Evolutionary conservation across 2,888 invertebrate genomes (phyloP), one percentile per base, ranked within the genome.

Genomic region (Mesorhabditis belari): DNA sequence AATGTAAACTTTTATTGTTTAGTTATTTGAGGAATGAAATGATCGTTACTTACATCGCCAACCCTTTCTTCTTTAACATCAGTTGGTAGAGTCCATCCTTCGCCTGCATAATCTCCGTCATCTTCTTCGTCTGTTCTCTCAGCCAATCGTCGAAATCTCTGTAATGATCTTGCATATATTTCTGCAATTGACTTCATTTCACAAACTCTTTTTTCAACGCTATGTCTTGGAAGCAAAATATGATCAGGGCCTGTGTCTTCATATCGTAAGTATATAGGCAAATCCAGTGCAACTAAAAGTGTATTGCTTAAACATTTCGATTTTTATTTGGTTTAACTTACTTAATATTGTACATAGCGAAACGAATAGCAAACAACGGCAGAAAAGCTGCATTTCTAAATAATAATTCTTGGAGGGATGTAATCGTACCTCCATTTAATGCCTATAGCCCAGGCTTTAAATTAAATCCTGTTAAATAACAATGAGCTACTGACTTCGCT

Each of bases 1-100:
- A 26, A 69, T 58, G 55, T 17, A 44, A 1, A 6, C 26, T 26
- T 29, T 19, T 23, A 26, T 55, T 55, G 24, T 54, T 26, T 35
- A 17, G n/a, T 35, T 35, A 17, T 35, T n/a, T n/a, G n/a, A n/a
- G n/a, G n/a, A n/a, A n/a, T n/a, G n/a, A n/a, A n/a, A 35, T n/a
- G 44, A 17, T 35, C n/a, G 12, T 35, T 17, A 35, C 44, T 35
- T n/a, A 35, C 44, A 35, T 9, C n/a, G n/a, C n/a, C 44, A 35
- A n/a, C n/a, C n/a, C n/a, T 35, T 35, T 35, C 12, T 17, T 17
- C n/a, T 35, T 35, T 9, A 35, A 35, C n/a, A 35, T 35, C n/a
- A 35, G 12, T n/a, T 35, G 44, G 44, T 2, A 35, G 44, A 35
- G 12, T n/a, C 44, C 44, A 35, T 9, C 44, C n/a, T 35, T 35